phyloP scores from a whole-genome alignment of 2,888 invertebrate genomes.

The Erannis defoliaria region DNA sequence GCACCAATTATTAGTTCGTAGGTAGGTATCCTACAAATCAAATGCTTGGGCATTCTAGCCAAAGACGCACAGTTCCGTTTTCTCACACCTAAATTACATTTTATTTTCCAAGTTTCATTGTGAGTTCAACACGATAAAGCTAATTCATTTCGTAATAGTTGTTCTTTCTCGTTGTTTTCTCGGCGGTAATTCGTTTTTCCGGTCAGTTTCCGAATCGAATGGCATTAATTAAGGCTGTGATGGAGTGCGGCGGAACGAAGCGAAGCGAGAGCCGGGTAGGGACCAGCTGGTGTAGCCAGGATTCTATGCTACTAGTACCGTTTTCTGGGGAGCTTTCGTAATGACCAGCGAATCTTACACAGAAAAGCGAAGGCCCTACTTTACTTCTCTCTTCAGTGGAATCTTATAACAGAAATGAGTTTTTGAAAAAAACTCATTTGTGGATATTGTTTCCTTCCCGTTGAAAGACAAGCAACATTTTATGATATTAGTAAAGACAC shows the following conservation, averaged over 20 bases:
- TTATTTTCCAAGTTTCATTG: constrained; percentile 16
- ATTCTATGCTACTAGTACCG: not conserved
- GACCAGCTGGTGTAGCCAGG: constrained; percentile 36
- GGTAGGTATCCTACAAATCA: not conserved
- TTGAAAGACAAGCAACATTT: not conserved
- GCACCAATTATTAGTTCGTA: too few species aligned
- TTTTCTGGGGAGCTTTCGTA: not conserved
- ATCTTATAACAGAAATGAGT: too few species aligned
- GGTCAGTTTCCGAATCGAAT: constrained; percentile 78
- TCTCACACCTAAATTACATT: constrained; percentile 21
- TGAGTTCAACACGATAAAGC: constrained; percentile 22
- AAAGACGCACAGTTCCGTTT: constrained; percentile 20
- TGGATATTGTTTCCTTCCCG: too few species aligned
- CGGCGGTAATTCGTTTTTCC: constrained; percentile 65
- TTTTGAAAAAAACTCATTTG: too few species aligned
- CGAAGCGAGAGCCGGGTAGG: constrained; percentile 39
- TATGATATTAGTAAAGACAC: too few species aligned
- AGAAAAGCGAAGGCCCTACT: too few species aligned
- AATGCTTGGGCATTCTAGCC: not conserved
- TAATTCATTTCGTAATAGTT: constrained; percentile 38
- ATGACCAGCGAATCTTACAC: too few species aligned
- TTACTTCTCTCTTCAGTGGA: too few species aligned
- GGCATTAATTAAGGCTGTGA: constrained; percentile 78
- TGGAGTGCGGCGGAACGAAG: constrained; percentile 68
- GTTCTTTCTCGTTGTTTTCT: constrained; percentile 45